Evolutionary conservation across 1,140 invertebrate genomes (phyloP), one percentile per base, ranked within the genome.

Genomic region (Antheraea pernyi): DNA sequence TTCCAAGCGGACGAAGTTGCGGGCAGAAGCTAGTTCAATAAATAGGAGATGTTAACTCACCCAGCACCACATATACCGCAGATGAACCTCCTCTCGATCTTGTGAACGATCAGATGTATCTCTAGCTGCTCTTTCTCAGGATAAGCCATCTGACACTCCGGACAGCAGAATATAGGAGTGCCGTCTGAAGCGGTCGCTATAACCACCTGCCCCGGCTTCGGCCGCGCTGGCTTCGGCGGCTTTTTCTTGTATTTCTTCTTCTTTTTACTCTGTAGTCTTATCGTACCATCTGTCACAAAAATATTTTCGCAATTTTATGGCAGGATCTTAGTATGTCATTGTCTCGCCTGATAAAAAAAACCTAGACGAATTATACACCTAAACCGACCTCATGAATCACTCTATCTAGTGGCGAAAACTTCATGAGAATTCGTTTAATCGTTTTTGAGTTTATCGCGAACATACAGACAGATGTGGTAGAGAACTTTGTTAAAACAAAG

Each of bases 171-270:
- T 0, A 97, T 80, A 0, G 95, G 94, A 0, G 95, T 94, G 11
- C 96, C 96, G 84, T 97, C 96, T 0, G 95, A 78, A 0, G 95
- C 95, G 1, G 94, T 95, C 0, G 96, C 95, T 53, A 97, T 96
- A 74, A 95, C 94, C 1, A 97, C 95, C 83, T 95, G 94, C 0
- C 95, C 95, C 3, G 95, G 95, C 84, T 95, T 95, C 5, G 95
- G 95, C 73, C 95, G 94, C 74, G 95, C 95, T 0, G 95, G 95
- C 77, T 95, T 96, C 0, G 95, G 94, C n/a, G 95, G 94, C 82
- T 96, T 96, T 85, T 96, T 96, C 92, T 96, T 96, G 84, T 96
- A 96, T 73, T 96, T 96, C 89, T 96, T 96, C 89, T 96, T 96
- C 74, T 95, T 95, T 74, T 96, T 96, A 18, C 91, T 93, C 58